Conservation (phyloP, 2,797 vertebrate genomes). For the Remorina albescens region DNA sequence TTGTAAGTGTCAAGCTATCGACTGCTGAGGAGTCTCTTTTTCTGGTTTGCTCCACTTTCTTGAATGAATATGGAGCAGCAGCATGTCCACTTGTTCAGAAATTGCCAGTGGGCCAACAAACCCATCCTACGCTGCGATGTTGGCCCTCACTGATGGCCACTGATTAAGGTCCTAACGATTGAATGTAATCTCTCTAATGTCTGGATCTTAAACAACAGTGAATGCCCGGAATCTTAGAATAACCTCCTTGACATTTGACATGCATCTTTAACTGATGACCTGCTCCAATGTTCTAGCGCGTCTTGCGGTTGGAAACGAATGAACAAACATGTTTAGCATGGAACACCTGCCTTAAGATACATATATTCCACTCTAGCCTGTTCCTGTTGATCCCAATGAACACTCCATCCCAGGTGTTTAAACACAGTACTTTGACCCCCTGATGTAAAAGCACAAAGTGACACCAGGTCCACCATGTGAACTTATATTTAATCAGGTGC, state of each 20-base stretch:
- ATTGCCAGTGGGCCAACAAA: constrained; percentile 37
- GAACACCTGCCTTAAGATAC: too few relatives aligned
- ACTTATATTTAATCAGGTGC: constrained; percentile 77
- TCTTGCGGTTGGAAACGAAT: too few relatives aligned
- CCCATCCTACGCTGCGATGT: constrained; percentile 27
- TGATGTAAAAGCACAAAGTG: constrained; percentile 51
- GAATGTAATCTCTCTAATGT: constrained; percentile 75
- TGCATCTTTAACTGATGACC: constrained; percentile 51
- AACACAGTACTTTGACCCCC: constrained; percentile 45
- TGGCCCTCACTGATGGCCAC: constrained; percentile 38
- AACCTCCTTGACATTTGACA: constrained; percentile 57
- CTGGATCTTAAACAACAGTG: constrained; percentile 38
- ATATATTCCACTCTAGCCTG: constrained; percentile 8
- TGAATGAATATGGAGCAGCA: constrained; percentile 65
- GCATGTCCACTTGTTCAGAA: constrained; percentile 37
- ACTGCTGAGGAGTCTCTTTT: constrained; percentile 61
- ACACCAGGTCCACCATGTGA: constrained; percentile 63
- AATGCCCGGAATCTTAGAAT: constrained; percentile 11
- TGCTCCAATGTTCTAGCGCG: constrained; percentile 47
- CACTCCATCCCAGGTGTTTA: constrained; percentile 60
- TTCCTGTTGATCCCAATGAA: constrained; percentile 17
- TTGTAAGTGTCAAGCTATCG: constrained; percentile 63
- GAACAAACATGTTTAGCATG: too few relatives aligned
- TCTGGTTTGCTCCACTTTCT: constrained; percentile 51
- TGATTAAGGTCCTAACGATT: constrained; percentile 67